Evolutionary conservation across 2,113 vertebrate species (phyloP).

Genomic region (Aphyosemion australe): DNA sequence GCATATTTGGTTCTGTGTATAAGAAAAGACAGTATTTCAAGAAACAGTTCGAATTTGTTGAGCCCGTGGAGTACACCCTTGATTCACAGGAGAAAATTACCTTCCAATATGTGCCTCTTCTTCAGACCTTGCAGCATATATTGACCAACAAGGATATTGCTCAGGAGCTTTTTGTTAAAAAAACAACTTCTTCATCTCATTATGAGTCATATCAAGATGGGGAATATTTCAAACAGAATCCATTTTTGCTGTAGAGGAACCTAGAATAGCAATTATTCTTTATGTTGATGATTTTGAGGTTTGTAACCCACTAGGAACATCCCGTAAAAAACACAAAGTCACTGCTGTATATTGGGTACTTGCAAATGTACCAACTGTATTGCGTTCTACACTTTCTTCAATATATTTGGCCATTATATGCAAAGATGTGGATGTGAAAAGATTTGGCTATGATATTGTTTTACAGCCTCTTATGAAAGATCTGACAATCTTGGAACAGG

Average conservation of each 20-base stretch:
- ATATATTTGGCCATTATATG: constrained; percentile 13
- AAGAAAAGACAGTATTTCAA: constrained; percentile 17
- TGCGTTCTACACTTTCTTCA: constrained; percentile 11
- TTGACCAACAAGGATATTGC: constrained; percentile 8
- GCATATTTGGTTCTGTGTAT: no score
- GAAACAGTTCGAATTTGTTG: constrained; percentile 6
- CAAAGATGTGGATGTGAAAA: constrained; percentile 9
- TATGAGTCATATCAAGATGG: constrained; percentile 11
- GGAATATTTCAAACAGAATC: constrained; percentile 7
- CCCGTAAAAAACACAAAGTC: constrained; percentile 12
- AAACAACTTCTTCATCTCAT: constrained; percentile 9
- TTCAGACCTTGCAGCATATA: constrained; percentile 8
- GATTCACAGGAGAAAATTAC: constrained; percentile 10
- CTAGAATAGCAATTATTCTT: background rate
- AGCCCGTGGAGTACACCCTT: constrained; percentile 1
- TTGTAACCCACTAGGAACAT: constrained; percentile 19
- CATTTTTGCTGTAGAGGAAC: constrained; percentile 6
- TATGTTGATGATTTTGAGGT: no score
- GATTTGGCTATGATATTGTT: constrained; percentile 17
- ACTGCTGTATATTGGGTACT: background rate
- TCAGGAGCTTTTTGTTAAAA: no score
- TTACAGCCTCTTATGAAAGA: constrained; percentile 10
- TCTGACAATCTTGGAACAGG: constrained; percentile 14
- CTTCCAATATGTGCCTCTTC: constrained; percentile 5
- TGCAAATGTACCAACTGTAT: background rate